Conservation (phyloP, 2,888 invertebrate genomes). For the Lordiphosa andalusiaca region DNA sequence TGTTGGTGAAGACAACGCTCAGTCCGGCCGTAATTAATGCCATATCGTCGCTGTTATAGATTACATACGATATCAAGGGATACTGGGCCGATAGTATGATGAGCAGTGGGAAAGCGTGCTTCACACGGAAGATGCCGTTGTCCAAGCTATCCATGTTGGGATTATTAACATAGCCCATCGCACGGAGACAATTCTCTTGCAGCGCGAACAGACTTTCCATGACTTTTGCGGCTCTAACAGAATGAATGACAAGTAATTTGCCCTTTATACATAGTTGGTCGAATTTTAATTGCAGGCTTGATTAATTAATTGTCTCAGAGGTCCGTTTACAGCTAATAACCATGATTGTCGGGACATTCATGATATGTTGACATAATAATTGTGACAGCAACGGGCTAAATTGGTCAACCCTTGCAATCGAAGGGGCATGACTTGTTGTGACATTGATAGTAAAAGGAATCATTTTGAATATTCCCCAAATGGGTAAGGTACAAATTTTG, state of each 20-base stretch:
- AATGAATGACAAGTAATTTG: slow-evolving; percentile 8
- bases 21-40: slow-evolving; percentile 73
- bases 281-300: slow-evolving; percentile 27
- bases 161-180: slow-evolving; percentile 62
- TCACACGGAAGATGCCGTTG: slow-evolving; percentile 10
- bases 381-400: slow-evolving; percentile 19
- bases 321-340: slow-evolving; percentile 47
- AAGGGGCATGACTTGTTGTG: too few species aligned
- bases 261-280: slow-evolving; percentile 19
- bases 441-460: too few species aligned
- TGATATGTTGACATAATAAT: slow-evolving; percentile 56
- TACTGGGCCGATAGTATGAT: slow-evolving; percentile 73
- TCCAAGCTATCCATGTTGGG: slow-evolving; percentile 15
- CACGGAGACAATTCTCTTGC: slow-evolving; percentile 64
- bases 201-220: slow-evolving; percentile 62
- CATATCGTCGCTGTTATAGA: slow-evolving; percentile 70
- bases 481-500: too few species aligned
- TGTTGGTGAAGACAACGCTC: slow-evolving; percentile 74
- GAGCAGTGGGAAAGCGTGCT: slow-evolving; percentile 46
- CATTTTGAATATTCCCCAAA: too few species aligned
- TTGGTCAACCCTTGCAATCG: too few species aligned
- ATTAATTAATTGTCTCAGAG: slow-evolving; percentile 30
- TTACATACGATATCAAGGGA: slow-evolving; percentile 70
- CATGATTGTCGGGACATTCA: slow-evolving; percentile 30
- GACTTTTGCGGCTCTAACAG: background rate